phyloP scores from a whole-genome alignment of 2,888 invertebrate genomes.

The Trachelus troglodyta region DNA sequence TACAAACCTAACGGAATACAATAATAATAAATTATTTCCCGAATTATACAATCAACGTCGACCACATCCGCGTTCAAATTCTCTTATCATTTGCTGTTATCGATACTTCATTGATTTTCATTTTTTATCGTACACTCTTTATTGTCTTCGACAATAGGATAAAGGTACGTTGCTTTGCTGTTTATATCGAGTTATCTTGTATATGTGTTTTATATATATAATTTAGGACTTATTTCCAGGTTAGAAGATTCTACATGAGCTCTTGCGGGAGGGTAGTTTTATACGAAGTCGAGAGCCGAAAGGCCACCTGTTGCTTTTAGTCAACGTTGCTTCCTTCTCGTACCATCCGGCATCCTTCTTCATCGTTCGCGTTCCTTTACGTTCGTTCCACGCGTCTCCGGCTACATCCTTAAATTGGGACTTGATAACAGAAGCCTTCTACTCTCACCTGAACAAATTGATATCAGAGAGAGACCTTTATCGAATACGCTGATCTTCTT shows the following conservation, averaged over 20 bases:
- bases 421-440: conserved; percentile 42
- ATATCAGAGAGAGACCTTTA: background rate
- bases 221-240: background rate
- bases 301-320: conserved; percentile 53
- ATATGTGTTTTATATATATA: background rate
- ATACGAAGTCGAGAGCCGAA: too few relatives aligned
- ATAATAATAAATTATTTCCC: background rate
- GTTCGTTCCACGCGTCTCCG: too few relatives aligned
- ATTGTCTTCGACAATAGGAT: background rate
- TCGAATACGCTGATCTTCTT: background rate
- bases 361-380: too few relatives aligned
- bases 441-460: background rate
- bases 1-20: background rate
- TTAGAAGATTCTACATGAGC: conserved; percentile 51
- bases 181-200: background rate
- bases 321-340: too few relatives aligned
- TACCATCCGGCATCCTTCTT: too few relatives aligned
- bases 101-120: too few relatives aligned
- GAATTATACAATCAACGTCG: background rate
- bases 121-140: background rate
- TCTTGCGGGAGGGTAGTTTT: conserved; percentile 51
- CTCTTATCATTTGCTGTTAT: background rate
- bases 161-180: background rate
- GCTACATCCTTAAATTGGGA: conserved; percentile 39
- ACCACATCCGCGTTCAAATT: background rate